phyloP scores from a whole-genome alignment of 1,140 invertebrate species.

The Batillaria attramentaria region DNA sequence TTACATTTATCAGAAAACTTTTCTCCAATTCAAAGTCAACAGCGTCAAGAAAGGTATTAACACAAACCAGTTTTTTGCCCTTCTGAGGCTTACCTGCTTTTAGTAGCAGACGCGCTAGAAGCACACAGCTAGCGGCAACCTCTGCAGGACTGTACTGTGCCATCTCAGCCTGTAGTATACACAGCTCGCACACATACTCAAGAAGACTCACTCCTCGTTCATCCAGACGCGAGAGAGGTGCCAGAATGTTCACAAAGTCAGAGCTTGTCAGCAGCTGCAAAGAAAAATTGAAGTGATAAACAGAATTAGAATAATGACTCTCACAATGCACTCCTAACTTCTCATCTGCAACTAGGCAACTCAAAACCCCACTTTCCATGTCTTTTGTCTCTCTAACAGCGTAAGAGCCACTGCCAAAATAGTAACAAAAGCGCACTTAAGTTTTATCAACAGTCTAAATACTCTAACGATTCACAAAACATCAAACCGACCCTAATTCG shows the following conservation, averaged over 20 bases:
- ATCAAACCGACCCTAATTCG: conserved; percentile 61
- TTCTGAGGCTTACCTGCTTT: conserved; percentile 55
- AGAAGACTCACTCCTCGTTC: conserved; percentile 50
- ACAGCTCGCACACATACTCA: conserved; percentile 68
- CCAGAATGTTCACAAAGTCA: conserved; percentile 64
- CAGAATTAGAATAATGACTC: background rate
- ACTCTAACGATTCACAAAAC: background rate
- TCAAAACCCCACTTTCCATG: background rate
- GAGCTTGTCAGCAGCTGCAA: conserved; percentile 58
- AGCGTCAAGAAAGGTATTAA: background rate
- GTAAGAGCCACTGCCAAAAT: too few species aligned
- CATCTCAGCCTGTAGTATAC: conserved; percentile 67
- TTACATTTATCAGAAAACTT: background rate
- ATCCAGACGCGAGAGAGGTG: conserved; percentile 48
- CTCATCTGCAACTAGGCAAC: background rate
- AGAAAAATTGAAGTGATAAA: background rate
- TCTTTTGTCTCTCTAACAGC: background rate
- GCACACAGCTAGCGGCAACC: conserved; percentile 63
- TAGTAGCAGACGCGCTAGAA: conserved; percentile 61
- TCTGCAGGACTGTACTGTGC: conserved; percentile 64
- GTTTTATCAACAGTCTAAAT: background rate
- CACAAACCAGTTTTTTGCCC: background rate
- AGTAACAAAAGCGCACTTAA: background rate
- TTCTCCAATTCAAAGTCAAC: background rate
- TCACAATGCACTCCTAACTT: background rate